phyloP scores from a whole-genome alignment of 2,797 vertebrate species.

The Eutrigla gurnardus region DNA sequence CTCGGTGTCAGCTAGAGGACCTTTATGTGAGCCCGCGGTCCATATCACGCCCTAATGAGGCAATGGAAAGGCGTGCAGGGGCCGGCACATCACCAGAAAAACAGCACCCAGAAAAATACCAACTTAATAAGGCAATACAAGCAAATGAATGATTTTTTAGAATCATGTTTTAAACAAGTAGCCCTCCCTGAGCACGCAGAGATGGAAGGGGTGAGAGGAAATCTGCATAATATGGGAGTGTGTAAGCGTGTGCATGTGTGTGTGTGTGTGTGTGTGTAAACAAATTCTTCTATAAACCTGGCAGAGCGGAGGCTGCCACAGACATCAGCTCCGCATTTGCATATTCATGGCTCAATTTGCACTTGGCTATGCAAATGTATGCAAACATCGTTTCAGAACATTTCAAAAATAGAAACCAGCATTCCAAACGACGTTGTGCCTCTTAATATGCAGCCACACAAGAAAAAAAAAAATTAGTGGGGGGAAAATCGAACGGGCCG shows the following conservation, averaged over 20 bases:
- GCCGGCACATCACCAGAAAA: slow-evolving; percentile 68
- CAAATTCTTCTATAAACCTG: slow-evolving; percentile 84
- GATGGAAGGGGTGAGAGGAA: slow-evolving; percentile 74
- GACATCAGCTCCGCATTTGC: slow-evolving; percentile 87
- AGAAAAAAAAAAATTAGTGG: slow-evolving; percentile 67
- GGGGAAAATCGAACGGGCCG: slow-evolving; percentile 75
- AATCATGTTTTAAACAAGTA: slow-evolving; percentile 78
- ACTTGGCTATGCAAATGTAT: slow-evolving; percentile 91
- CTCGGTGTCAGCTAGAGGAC: slow-evolving; percentile 77
- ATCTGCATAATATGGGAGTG: slow-evolving; percentile 75
- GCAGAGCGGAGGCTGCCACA: slow-evolving; percentile 87
- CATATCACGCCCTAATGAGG: slow-evolving; percentile 81
- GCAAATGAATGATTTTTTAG: slow-evolving; percentile 79
- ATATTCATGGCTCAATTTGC: slow-evolving; percentile 91
- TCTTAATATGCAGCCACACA: slow-evolving; percentile 85
- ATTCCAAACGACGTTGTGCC: slow-evolving; percentile 84
- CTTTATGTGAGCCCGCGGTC: slow-evolving; percentile 65
- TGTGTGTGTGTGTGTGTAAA: slow-evolving; percentile 66
- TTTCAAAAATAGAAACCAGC: slow-evolving; percentile 89
- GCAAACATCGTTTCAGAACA: slow-evolving; percentile 90
- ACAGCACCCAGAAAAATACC: slow-evolving; percentile 69
- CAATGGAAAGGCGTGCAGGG: slow-evolving; percentile 66
- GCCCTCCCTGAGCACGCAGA: slow-evolving; percentile 67
- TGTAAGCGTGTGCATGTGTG: slow-evolving; percentile 54
- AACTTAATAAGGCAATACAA: slow-evolving; percentile 79